Evolutionary conservation across 2,113 vertebrate species (phyloP), one percentile per base, ranked within the genome.

Genomic region (Puntigrus tetrazona): DNA sequence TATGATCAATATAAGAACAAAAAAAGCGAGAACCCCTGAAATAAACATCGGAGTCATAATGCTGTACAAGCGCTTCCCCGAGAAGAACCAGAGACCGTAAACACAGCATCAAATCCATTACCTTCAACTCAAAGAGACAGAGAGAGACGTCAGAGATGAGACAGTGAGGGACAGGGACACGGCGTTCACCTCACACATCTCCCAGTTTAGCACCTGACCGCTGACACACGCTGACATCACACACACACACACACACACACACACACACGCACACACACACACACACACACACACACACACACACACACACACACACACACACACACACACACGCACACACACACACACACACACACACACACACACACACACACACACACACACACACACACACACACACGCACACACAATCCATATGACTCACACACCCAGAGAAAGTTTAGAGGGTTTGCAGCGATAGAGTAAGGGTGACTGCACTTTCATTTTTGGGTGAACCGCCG

Each of bases 201-300:
- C 59, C 72, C 55, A 36, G 43, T 76, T 57, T 84, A 87, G 27
- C 79, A 74, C 59, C 50, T 72, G 82, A 84, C 50, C 38, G 75
- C 38, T 87, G 72, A 81, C 70, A 76, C 52, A 41, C 6, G 25
- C 69, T 78, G 86, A 81, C 70, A 84, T 84, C 13, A 76, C 11
- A 34, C 20, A 47, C 36, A 29, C 29, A 47, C 34, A 3, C 41
- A 65, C 43, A 38, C 50, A 63, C 50, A 57, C 61, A 45, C 22
- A 25, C 36, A 45, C 85, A 25, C 34, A 18, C 16, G 41, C 29
- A 74, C n/a, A 83, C 1, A 34, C 72, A 73, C n/a, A 8, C 73
- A 45, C 16, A 85, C 20, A 55, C 52, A 57, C 61, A 34, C 27
- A 65, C 61, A 16, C 61, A 65, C 61, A 50, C 47, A 50, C 47